Evolutionary conservation across 1,140 invertebrate species (phyloP), one percentile per base, ranked within the genome.

Genomic region (Drosophila triauraria): DNA sequence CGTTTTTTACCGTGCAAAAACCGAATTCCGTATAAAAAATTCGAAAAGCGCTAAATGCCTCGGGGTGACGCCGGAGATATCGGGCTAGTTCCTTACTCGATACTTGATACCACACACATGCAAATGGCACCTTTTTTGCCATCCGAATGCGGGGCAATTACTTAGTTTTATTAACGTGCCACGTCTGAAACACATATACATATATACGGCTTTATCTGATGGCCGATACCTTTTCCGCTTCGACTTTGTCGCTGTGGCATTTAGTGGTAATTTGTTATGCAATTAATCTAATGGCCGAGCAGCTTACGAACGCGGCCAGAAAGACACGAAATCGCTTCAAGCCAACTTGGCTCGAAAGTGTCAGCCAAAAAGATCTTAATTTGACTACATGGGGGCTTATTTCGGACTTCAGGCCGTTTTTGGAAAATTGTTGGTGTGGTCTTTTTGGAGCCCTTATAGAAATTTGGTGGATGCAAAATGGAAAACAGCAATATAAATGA

Each of bases 241-340:
- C 32, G 27, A 47, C 47, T 59, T 56, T 59, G 54, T 60, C 47
- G 47, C 50, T 59, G 51, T 50, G 54, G 62, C 63, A 61, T 67
- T 69, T 64, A 72, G 59, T 71, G 44, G 75, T 47, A 61, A 72
- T 78, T 79, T 78, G 77, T 78, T 75, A 47, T 65, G 77, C 77
- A 79, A 56, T 63, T 46, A 56, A 46, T 58, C 56, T 59, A 78
- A 77, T 68, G 44, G 44, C 23, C 71, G 27, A 48, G 12, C 23
- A 67, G 51, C 64, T 63, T 40, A 67, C 35, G 61, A 62, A 38
- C 32, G n/a, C 56, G 32, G 12, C 12, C n/a, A 50, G 60, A 47
- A 25, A 60, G 46, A 51, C 47, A 75, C 68, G 40, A 75, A 71
- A 42, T 20, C 6, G 51, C 46, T 46, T 13, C 32, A 9, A 17